Conservation (phyloP, 1,140 invertebrate genomes). For the Bilobella aurantiaca region DNA sequence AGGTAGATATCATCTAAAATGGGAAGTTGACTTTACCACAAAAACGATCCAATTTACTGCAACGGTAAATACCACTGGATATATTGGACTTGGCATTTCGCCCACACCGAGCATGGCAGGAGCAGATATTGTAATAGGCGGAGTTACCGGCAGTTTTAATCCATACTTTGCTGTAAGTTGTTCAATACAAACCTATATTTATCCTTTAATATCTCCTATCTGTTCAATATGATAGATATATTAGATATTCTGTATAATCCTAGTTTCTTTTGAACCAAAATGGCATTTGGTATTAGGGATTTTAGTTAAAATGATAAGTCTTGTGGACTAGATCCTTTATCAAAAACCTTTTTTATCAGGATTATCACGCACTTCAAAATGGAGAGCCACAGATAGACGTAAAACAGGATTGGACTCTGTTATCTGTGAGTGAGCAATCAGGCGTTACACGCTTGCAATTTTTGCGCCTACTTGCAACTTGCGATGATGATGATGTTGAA, state of each 20-base stretch:
- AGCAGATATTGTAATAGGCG: conserved; percentile 11
- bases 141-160: background rate
- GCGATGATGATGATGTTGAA: conserved; percentile 56
- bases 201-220: background rate
- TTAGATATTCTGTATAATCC: too few relatives aligned
- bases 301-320: too few relatives aligned
- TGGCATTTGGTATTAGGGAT: too few relatives aligned
- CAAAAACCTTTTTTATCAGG: conserved; percentile 3
- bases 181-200: background rate
- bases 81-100: conserved; percentile 18
- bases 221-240: too few relatives aligned
- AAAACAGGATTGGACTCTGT: conserved; percentile 61
- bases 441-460: conserved; percentile 68
- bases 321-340: too few relatives aligned
- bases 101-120: background rate
- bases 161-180: conserved; percentile 13
- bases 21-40: too few relatives aligned
- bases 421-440: conserved; percentile 57
- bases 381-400: conserved; percentile 44
- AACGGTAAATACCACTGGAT: conserved; percentile 9
- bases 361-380: background rate
- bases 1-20: too few relatives aligned
- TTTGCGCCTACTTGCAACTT: conserved; percentile 61
- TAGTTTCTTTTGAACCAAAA: too few relatives aligned
- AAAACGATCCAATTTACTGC: conserved; percentile 10